These are phyloP conservation scores for Spea multiplicata DNA, from an alignment of 2,113 vertebrate genomes.

Conservation along the genomic window DNA sequence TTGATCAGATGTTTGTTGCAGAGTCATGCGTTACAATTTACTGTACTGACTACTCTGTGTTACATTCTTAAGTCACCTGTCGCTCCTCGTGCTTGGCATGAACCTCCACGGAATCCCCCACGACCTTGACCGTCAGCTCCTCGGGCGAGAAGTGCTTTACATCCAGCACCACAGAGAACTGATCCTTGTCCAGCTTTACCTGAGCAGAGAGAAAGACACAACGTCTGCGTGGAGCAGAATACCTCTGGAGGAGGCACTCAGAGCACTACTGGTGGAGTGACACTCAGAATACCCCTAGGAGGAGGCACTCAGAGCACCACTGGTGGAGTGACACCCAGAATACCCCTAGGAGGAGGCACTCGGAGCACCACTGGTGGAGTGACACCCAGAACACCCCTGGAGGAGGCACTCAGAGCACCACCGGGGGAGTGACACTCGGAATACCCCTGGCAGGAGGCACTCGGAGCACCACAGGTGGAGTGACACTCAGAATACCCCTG, in stretches of 20 bases:
- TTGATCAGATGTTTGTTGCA: background rate
- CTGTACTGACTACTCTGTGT: no score
- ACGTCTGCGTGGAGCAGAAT: no score
- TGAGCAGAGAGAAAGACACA: conserved; percentile 42
- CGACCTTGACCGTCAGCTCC: conserved; percentile 80
- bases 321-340: no score
- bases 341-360: no score
- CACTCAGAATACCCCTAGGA: no score
- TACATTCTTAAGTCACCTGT: conserved; percentile 61
- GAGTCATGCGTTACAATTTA: background rate
- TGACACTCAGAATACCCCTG: background rate
- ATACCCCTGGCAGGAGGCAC: background rate
- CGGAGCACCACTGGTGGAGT: no score
- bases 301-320: no score
- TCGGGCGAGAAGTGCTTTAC: conserved; percentile 81
- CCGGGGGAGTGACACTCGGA: background rate
- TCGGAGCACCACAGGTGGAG: background rate
- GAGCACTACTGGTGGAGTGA: no score
- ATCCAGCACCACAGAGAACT: conserved; percentile 79
- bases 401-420: background rate
- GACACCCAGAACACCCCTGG: no score
- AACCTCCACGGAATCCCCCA: conserved; percentile 80
- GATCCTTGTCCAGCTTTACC: conserved; percentile 70
- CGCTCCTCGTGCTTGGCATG: conserved; percentile 82
- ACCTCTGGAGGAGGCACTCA: no score